Base-by-base conservation (phyloP, 2,797 vertebrate species). In the Pelochelys cantorii region DNA sequence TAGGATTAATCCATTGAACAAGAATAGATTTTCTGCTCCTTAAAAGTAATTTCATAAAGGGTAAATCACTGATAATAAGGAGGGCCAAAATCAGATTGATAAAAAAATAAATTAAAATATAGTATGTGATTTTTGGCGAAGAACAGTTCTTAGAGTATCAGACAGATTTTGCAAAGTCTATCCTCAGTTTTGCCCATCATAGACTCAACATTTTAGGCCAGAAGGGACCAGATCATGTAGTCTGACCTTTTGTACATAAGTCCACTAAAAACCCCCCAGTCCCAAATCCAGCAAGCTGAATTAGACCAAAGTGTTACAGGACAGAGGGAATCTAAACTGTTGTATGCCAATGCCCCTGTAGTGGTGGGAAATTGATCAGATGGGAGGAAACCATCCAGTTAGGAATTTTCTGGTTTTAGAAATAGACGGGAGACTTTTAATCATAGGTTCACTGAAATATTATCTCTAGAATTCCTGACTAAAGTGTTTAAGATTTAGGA, bases 71-170 rank as follows among this genome's bases (percentile, higher is more conserved):
- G 92, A 87, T 59, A 29, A 12, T 42, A 5, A 22, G 78, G 81
- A 90, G 59, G 94, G 87, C 42, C 20, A 94, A 93, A 85, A 75
- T 87, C 68, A 81, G 18, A 84, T 95, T 88, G n/a, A 56, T 81
- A 84, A 94, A 87, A 83, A 94, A 94, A 57, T 88, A 37, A 92
- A 94, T 77, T 52, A 77, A 42, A 48, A 27, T 77, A 52, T 4
- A 77, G 60, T 90, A 87, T 82, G 29, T 77, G 1, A 78, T 94
- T 85, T 75, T 48, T 52, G 27, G 42, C 7, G 17, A 52, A 52
- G 25, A 48, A 77, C 25, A 52, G 13, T 53, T 90, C 79, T 22
- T 85, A n/a, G 74, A 86, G 52, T 60, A 79, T 31, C 11, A 42
- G 74, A 77, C 37, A 27, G 42, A 52, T 6, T 23, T 77, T 25